Percentiles rank a stretch among this genome's conserved stretches.
Conservation (phyloP, 2,113 vertebrate genomes). For the Zosterops lateralis region DNA sequence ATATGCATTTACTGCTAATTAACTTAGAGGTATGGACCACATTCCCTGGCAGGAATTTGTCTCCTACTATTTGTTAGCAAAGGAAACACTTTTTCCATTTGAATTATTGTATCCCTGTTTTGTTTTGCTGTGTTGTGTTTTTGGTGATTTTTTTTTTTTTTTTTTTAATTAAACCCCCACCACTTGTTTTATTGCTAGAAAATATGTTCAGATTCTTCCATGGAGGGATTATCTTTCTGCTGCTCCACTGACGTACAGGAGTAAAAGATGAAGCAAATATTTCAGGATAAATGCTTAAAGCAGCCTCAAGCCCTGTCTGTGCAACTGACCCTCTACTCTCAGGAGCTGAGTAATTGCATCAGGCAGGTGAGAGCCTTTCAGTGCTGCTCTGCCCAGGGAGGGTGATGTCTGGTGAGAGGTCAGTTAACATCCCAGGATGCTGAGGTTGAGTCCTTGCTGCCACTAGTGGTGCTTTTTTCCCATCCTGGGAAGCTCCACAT, state of each 20-base stretch:
- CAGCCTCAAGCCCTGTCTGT: background rate
- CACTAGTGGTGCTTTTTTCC: background rate
- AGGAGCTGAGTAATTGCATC: background rate
- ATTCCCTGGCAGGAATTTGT: background rate
- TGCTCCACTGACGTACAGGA: background rate
- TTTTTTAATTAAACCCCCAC: background rate
- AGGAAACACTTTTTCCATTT: background rate
- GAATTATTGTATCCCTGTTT: background rate
- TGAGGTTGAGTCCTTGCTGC: background rate
- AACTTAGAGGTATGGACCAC: background rate
- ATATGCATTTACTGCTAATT: conserved; percentile 48
- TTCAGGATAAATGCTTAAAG: background rate
- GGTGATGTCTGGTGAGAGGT: background rate
- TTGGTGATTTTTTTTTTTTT: background rate
- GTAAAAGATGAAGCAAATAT: background rate
- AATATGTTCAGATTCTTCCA: background rate
- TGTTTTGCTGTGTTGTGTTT: background rate
- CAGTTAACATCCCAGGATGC: background rate
- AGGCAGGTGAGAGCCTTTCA: background rate
- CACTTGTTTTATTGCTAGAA: background rate
- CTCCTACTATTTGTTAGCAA: conserved; percentile 1
- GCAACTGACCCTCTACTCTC: background rate
- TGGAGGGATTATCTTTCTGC: background rate
- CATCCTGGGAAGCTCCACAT: background rate
- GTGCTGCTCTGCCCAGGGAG: background rate